Percentiles rank a stretch among this genome's conserved stretches.
phyloP scores from a whole-genome alignment of 1,140 invertebrate genomes.

The Drosophila punjabiensis region DNA sequence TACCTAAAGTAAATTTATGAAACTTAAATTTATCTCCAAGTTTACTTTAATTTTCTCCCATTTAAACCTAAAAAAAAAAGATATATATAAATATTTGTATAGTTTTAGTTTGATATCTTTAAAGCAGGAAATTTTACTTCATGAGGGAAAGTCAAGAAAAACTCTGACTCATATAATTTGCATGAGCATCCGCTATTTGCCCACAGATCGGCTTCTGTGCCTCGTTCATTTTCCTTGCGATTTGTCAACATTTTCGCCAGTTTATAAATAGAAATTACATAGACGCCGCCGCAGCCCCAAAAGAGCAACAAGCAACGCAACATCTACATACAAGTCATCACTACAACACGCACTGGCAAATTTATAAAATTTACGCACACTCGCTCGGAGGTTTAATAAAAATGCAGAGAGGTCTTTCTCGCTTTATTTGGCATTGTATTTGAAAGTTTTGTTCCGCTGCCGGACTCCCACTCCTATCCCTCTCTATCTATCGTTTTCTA shows the following conservation, averaged over 20 bases:
- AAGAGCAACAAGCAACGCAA: slow-evolving; percentile 21
- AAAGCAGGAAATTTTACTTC: neutral
- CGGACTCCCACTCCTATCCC: slow-evolving; percentile 4
- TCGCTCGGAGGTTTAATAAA: slow-evolving; percentile 19
- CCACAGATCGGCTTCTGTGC: slow-evolving; percentile 17
- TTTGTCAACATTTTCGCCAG: slow-evolving; percentile 46
- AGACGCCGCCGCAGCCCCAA: slow-evolving; percentile 27
- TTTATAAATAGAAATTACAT: slow-evolving; percentile 79
- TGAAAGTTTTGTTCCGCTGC: slow-evolving; percentile 38
- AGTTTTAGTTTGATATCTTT: neutral
- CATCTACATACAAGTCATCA: neutral
- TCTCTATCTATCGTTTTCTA: slow-evolving; percentile 12
- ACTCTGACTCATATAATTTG: slow-evolving; percentile 10
- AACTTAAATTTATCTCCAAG: no score
- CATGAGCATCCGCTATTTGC: slow-evolving; percentile 19
- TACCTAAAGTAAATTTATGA: no score
- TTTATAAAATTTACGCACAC: slow-evolving; percentile 22
- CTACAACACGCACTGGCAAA: slow-evolving; percentile 27
- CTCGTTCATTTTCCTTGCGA: slow-evolving; percentile 35
- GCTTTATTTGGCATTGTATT: slow-evolving; percentile 73
- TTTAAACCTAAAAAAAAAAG: neutral
- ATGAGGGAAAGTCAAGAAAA: neutral
- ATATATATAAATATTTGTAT: neutral
- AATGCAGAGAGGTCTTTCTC: slow-evolving; percentile 49
- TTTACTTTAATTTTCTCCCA: neutral